A percentile compares a stretch with the other conserved stretches of the same genome.
Evolutionary conservation across 2,888 invertebrate genomes (phyloP).

Genomic region (Acanthoscelides obtectus): DNA sequence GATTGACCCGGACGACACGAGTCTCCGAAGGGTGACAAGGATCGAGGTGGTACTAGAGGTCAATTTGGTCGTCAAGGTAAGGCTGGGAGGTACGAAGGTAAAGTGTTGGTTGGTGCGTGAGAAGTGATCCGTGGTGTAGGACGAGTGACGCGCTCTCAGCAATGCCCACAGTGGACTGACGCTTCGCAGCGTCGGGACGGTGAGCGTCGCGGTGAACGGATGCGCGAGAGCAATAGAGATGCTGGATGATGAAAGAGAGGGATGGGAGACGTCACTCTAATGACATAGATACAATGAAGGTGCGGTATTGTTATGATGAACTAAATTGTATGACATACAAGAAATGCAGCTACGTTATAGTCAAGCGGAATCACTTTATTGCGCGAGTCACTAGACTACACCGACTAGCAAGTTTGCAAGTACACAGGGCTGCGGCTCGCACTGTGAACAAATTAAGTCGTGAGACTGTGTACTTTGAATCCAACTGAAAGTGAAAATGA

Average conservation of each 20-base stretch:
- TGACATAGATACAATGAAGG: background rate
- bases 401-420: too few relatives aligned
- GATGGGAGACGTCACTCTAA: background rate
- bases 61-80: background rate
- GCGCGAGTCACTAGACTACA: too few relatives aligned
- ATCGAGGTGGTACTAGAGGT: background rate
- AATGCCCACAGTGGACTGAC: constrained; percentile 4
- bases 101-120: constrained; percentile 2
- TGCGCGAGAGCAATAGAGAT: background rate
- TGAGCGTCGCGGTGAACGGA: background rate
- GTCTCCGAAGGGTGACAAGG: background rate
- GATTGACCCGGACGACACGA: background rate
- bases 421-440: too few relatives aligned
- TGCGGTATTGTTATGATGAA: background rate
- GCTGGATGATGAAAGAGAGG: background rate
- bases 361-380: too few relatives aligned
- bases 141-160: background rate
- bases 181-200: background rate
- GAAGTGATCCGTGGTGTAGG: background rate
- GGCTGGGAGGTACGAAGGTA: background rate
- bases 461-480: too few relatives aligned
- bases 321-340: background rate
- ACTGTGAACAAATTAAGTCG: too few relatives aligned
- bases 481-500: too few relatives aligned
- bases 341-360: too few relatives aligned